A percentile compares a stretch with the other conserved stretches of the same genome.
These are phyloP conservation scores for Psammodynastes pulverulentus DNA, from an alignment of 2,113 vertebrate genomes.

Conservation along the genomic window DNA sequence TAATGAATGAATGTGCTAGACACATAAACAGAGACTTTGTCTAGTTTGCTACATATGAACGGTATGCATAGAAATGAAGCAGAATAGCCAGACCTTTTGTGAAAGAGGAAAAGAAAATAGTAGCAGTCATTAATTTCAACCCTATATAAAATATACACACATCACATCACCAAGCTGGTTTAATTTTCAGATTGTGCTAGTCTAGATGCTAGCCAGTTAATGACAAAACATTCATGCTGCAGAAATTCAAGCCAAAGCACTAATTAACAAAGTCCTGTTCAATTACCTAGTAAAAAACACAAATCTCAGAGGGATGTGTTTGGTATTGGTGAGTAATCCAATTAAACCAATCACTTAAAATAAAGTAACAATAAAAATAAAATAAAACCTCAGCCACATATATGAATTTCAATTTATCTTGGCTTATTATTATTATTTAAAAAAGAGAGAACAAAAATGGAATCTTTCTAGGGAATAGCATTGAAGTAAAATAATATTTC, in stretches of 20 bases:
- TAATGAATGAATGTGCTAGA: not conserved
- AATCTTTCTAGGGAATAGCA: not conserved
- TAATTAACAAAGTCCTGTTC: not conserved
- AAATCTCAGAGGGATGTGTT: not conserved
- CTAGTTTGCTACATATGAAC: not conserved
- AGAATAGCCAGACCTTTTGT: not conserved
- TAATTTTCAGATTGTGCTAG: not conserved
- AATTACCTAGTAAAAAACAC: constrained; percentile 29
- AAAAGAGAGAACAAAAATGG: not conserved
- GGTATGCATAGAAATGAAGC: not conserved
- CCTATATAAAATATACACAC: not conserved
- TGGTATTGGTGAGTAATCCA: constrained; percentile 15
- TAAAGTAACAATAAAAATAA: not conserved
- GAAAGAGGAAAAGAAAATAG: not conserved
- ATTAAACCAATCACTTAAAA: constrained; percentile 19
- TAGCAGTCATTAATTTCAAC: not conserved
- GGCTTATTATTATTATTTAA: not conserved
- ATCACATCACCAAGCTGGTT: not conserved
- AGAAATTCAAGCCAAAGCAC: not conserved
- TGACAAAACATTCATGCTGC: not conserved
- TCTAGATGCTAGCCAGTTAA: not conserved
- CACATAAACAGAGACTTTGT: not conserved
- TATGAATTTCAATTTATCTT: not conserved
- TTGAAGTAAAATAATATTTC: not conserved
- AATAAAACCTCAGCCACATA: not conserved